phyloP scores from a whole-genome alignment of 2,113 vertebrate species.

The Oostethus manadensis region DNA sequence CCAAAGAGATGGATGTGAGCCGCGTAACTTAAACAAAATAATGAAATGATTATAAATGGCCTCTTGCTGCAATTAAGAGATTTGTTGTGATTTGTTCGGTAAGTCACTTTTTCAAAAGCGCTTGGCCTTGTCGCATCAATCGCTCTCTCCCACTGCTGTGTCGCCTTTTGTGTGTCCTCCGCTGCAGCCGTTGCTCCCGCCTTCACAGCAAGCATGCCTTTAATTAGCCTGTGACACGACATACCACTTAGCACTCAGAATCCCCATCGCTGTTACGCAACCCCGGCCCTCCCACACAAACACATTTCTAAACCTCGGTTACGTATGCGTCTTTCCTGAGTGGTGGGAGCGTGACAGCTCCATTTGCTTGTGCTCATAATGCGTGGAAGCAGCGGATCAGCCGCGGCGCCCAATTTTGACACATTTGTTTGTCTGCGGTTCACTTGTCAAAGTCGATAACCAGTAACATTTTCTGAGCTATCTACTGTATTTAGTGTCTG shows the following conservation, averaged over 20 bases:
- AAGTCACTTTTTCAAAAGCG: constrained; percentile 11
- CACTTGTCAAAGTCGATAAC: no score
- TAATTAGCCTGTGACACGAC: constrained; percentile 49
- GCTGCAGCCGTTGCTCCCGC: constrained; percentile 11
- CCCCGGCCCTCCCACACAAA: constrained; percentile 43
- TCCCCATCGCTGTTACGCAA: constrained; percentile 46
- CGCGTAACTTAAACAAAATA: constrained; percentile 13
- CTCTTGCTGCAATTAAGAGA: constrained; percentile 32
- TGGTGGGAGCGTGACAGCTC: constrained; percentile 39
- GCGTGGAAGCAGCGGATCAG: no score
- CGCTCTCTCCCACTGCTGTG: background rate
- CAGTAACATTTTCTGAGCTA: no score
- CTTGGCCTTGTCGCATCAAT: constrained; percentile 3
- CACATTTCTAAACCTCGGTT: constrained; percentile 58
- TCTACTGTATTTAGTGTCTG: no score
- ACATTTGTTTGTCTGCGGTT: no score
- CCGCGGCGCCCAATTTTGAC: no score
- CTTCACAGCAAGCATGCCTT: constrained; percentile 28
- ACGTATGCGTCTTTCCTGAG: constrained; percentile 50
- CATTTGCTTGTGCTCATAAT: constrained; percentile 14
- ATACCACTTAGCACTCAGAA: constrained; percentile 50
- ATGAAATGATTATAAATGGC: constrained; percentile 36
- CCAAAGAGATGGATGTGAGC: background rate
- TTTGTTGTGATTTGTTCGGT: constrained; percentile 18
- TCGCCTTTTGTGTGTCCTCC: background rate